These are phyloP conservation scores for Sinocyclocheilus maitianheensis DNA, from an alignment of 2,113 vertebrate genomes.

Conservation along the genomic window DNA sequence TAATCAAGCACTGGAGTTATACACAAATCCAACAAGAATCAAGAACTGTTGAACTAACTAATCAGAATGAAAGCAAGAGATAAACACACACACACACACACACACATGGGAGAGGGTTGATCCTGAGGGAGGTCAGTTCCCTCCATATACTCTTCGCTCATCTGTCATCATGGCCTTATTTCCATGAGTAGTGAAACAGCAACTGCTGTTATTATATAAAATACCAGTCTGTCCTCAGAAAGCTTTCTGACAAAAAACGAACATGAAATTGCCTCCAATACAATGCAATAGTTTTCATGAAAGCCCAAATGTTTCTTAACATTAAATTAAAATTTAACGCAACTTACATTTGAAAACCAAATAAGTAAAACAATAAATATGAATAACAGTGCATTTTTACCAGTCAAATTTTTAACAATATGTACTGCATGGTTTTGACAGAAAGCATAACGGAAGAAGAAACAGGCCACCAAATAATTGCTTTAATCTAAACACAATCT, in stretches of 20 bases:
- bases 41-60: neutral
- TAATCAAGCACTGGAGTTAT: neutral
- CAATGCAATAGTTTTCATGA: neutral
- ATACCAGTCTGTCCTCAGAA: conserved; percentile 16
- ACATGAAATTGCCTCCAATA: neutral
- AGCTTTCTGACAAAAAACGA: neutral
- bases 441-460: too few relatives aligned
- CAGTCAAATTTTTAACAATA: neutral
- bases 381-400: neutral
- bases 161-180: conserved; percentile 60
- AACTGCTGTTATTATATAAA: conserved; percentile 25
- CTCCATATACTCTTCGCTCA: conserved; percentile 31
- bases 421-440: too few relatives aligned
- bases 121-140: conserved; percentile 13
- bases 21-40: conserved; percentile 18
- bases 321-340: neutral
- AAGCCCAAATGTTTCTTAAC: neutral
- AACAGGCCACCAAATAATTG: too few relatives aligned
- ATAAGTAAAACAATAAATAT: neutral
- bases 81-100: conserved; percentile 44
- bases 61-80: neutral
- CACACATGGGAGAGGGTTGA: conserved; percentile 2
- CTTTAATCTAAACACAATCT: too few relatives aligned
- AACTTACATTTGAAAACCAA: neutral
- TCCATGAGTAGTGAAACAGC: conserved; percentile 18